Evolutionary conservation across 2,113 vertebrate species (phyloP).

Genomic region (Eurystomus gularis): DNA sequence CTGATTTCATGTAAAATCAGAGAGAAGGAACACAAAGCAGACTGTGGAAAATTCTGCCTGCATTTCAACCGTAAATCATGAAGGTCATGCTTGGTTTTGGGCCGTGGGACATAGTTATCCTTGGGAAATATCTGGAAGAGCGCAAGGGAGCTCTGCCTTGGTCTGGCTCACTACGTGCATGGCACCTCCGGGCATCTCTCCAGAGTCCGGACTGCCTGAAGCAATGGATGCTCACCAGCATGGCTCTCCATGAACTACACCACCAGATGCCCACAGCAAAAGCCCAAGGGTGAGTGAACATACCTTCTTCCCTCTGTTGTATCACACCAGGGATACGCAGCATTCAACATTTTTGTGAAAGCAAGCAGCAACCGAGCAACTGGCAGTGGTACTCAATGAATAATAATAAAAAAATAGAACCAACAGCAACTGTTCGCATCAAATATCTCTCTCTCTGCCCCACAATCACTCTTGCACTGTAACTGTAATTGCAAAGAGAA

Average conservation of each 20-base stretch:
- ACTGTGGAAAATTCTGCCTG: not conserved
- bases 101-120: not conserved
- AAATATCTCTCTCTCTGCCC: not conserved
- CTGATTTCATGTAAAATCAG: not conserved
- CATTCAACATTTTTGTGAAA: not conserved
- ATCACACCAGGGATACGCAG: not conserved
- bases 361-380: not conserved
- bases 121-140: not conserved
- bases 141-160: not conserved
- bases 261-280: not conserved
- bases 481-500: not conserved
- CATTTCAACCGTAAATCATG: not conserved
- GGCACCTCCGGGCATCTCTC: not conserved
- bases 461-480: not conserved
- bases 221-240: not conserved
- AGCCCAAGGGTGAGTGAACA: not conserved
- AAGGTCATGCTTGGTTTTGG: not conserved
- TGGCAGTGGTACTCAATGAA: not conserved
- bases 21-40: not conserved
- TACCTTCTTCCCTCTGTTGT: not conserved
- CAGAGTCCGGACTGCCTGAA: not conserved
- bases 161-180: not conserved
- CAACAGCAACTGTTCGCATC: not conserved
- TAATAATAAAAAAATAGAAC: not conserved
- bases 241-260: fast-evolving